Conservation (phyloP, 2,888 invertebrate species). For the Conistra vaccinii region DNA sequence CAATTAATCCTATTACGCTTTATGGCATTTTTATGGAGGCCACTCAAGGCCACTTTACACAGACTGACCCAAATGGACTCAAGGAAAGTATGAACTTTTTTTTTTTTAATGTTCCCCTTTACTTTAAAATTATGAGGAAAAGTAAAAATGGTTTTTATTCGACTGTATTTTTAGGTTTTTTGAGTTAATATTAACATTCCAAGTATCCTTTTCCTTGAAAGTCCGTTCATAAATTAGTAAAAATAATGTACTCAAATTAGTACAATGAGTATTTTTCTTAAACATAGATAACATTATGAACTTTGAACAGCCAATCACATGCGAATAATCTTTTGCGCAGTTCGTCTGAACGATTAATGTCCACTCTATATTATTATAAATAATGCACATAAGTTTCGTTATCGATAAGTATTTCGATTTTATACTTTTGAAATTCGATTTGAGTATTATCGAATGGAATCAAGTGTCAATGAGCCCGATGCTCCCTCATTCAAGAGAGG, state of each 20-base stretch:
- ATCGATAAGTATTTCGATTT: conserved; percentile 2
- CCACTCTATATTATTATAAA: conserved; percentile 13
- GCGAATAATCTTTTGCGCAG: conserved; percentile 53
- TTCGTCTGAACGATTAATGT: conserved; percentile 42
- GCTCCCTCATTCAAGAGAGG: neutral
- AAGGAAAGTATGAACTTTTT: conserved; percentile 15
- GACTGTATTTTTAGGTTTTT: neutral
- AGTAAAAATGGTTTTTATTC: neutral
- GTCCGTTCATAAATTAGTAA: neutral
- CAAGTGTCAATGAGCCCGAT: neutral
- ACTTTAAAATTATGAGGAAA: neutral
- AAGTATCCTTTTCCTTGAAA: neutral
- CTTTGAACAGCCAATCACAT: conserved; percentile 49
- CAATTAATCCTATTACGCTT: conserved; percentile 34
- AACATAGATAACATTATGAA: conserved; percentile 47
- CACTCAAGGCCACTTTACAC: conserved; percentile 32
- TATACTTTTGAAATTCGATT: conserved; percentile 14
- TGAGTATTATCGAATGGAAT: neutral
- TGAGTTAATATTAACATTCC: neutral
- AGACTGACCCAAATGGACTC: conserved; percentile 25
- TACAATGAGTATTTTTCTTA: conserved; percentile 36
- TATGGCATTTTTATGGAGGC: conserved; percentile 30
- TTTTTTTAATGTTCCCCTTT: neutral
- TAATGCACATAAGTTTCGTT: conserved; percentile 22
- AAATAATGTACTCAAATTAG: conserved; percentile 24